phyloP scores from a whole-genome alignment of 2,113 vertebrate genomes.

The Choloepus hoffmanni region DNA sequence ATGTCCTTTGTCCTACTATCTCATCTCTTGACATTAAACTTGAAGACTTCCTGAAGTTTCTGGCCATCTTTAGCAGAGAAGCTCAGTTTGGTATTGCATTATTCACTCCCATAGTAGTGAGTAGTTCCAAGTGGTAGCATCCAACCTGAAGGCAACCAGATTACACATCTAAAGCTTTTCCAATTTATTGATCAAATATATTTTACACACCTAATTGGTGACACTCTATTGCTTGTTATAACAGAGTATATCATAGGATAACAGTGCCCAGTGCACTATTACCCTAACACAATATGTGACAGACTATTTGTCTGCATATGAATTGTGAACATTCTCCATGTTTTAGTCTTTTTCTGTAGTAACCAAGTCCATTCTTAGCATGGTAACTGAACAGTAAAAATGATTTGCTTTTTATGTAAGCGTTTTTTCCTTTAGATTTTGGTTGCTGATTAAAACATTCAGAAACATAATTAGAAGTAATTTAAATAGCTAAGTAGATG shows the following conservation, averaged over 20 bases:
- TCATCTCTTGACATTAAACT: neutral
- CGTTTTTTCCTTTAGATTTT: neutral
- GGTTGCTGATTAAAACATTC: conserved; percentile 31
- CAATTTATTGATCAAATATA: neutral
- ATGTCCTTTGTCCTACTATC: neutral
- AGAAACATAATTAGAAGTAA: conserved; percentile 52
- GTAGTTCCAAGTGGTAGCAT: neutral
- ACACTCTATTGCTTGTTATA: neutral
- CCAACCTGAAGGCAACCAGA: neutral
- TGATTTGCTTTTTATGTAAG: neutral
- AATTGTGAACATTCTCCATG: neutral
- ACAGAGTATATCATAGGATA: neutral
- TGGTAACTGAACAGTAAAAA: neutral
- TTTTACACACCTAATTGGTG: neutral
- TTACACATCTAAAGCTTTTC: neutral
- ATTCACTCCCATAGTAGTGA: neutral
- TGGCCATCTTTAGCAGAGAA: neutral
- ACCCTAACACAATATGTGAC: neutral
- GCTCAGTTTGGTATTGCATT: neutral
- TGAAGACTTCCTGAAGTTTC: neutral
- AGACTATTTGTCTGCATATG: neutral
- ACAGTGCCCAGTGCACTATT: neutral
- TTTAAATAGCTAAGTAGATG: conserved; percentile 60
- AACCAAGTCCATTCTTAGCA: neutral
- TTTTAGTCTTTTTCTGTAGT: neutral